Conservation (phyloP, 2,113 vertebrate species). For the Gyps fulvus region DNA sequence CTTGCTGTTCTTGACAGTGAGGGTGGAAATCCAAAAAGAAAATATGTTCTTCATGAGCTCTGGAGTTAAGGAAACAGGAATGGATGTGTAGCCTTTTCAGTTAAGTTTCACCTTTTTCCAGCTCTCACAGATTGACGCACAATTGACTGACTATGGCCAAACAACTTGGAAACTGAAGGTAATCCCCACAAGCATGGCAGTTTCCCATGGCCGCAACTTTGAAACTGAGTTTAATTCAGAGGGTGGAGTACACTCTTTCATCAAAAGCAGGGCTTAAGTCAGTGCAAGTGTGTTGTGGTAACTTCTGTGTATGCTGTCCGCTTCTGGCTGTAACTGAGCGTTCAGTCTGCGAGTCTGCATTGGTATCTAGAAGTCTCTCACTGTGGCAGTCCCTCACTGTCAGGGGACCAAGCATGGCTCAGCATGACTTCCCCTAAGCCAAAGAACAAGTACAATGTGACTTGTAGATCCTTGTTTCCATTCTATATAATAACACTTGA, state of each 20-base stretch:
- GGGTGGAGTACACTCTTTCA: slow-evolving; percentile 53
- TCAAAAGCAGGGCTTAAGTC: slow-evolving; percentile 76
- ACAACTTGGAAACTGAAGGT: slow-evolving; percentile 84
- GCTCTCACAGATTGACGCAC: slow-evolving; percentile 71
- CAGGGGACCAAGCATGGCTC: background rate
- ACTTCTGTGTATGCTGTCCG: background rate
- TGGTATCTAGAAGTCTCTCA: background rate
- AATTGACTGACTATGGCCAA: slow-evolving; percentile 80
- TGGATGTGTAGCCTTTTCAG: background rate
- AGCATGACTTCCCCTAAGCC: background rate
- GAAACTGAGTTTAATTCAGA: slow-evolving; percentile 79
- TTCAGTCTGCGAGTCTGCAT: background rate
- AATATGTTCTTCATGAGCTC: background rate
- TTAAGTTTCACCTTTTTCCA: background rate
- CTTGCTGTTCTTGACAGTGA: background rate
- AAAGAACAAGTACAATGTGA: background rate
- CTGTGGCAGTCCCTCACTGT: background rate
- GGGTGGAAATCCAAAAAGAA: background rate
- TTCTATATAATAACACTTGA: background rate
- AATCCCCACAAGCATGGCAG: slow-evolving; percentile 79
- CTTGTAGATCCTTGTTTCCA: background rate
- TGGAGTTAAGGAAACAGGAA: background rate
- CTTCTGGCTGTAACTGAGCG: background rate
- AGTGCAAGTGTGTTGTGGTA: slow-evolving; percentile 53
- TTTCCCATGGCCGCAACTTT: slow-evolving; percentile 82